Base-by-base conservation (phyloP, 2,888 invertebrate genomes). In the Tinea pellionella region DNA sequence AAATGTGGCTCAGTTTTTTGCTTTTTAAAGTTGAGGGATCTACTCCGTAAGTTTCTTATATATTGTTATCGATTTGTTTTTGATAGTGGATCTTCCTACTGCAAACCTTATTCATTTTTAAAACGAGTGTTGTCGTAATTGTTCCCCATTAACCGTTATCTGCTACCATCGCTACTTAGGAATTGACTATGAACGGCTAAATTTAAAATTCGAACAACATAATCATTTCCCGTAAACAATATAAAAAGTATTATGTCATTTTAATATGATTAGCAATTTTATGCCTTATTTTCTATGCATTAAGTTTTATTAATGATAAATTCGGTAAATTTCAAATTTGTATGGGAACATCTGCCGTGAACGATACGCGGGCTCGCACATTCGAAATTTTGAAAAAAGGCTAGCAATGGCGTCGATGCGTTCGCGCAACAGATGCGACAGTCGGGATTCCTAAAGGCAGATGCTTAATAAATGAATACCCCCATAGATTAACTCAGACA, bases 131-230 rank as follows among this genome's bases (percentile, higher is more conserved):
- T 51, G 24, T 18, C 8, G 69, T 80, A 83, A 85, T 84, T 78
- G 79, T 24, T 79, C 77, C 72, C 59, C 77, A 73, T 81, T 77
- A 80, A 77, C 76, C 69, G 77, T 77, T 84, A 83, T 82, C 80
- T 77, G 67, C 69, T 70, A 65, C 70, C 73, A 83, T 82, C 77
- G 77, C 75, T 72, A 74, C 79, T 73, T 71, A 69, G n/a, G 19
- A 59, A 41, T 15, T 11, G 71, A 69, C 73, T 70, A 18, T 11
- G 41, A 78, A 76, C 68, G 71, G 75, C 75, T 78, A 78, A 85
- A 80, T 83, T 83, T 76, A 70, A 82, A 82, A 78, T 76, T 80
- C 73, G 74, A 79, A 86, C 78, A 75, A 80, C 84, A 83, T 86
- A 86, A 86, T 85, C 82, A 73, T 75, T 71, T 69, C 2, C 73